Evolutionary conservation across 2,888 invertebrate genomes (phyloP), one percentile per base, ranked within the genome.

Genomic region (Pediacus dermestoides): DNA sequence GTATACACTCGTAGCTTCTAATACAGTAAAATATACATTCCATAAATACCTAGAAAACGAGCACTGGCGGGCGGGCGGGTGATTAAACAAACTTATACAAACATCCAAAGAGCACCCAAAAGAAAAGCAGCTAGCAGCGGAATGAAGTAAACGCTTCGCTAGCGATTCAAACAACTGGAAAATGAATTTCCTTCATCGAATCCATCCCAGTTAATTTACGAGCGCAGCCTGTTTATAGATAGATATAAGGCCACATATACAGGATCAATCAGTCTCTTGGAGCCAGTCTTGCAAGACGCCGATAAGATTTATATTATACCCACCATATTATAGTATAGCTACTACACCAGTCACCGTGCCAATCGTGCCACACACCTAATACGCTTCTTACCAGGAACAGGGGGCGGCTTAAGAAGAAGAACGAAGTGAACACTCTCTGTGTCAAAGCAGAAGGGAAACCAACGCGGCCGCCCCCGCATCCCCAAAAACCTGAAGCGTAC

Each of bases 111-210:
- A n/a, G n/a, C n/a, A n/a, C n/a, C n/a, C n/a, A n/a, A n/a, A n/a
- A 64, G 60, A 58, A 59, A 58, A 53, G 54, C 55, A n/a, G n/a
- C n/a, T n/a, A n/a, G n/a, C n/a, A 46, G 51, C 52, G 63, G 60
- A 64, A 61, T 60, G 63, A 61, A 60, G 53, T 55, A 55, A 54
- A 60, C 67, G 69, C 66, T 64, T 63, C 63, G 67, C 61, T 68
- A 61, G 62, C 62, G 61, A 58, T 58, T 61, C 70, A 70, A 70
- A 69, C 70, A 70, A 66, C 64, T 64, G 70, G 69, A 70, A 70
- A 70, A 70, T 70, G 69, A 70, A 70, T 70, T 69, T 70, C 70
- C 69, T 69, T 68, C 69, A 65, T 67, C 67, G 67, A 57, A 66
- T 67, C 66, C 64, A 65, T 66, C 64, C 58, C 64, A 67, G 68